Base-by-base conservation (phyloP, 2,113 vertebrate species). In the Hemiprocne comata region DNA sequence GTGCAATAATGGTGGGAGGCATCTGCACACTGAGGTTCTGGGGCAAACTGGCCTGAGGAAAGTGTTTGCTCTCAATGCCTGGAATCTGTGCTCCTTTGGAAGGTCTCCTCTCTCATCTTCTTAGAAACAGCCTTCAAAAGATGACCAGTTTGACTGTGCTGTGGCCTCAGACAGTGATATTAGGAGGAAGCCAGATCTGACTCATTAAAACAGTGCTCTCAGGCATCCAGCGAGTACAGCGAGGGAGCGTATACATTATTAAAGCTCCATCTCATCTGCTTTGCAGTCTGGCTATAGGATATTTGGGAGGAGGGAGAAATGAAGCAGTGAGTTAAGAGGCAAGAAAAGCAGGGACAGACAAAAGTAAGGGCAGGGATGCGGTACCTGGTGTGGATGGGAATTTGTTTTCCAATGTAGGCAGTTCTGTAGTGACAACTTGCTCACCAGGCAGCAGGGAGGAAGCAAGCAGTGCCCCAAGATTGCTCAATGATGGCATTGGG, bases 121-220 rank as follows among this genome's bases (percentile, higher is more conserved):
- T 74, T 33, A 62, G 51, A 80, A 70, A 73, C 7, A 70, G 31
- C 69, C 25, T 94, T 84, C 69, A 80, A 76, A 95, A 58, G 38
- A 14, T 24, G 46, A 54, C 85, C 40, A 3, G 40, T 85, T 79
- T 65, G 71, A 25, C 50, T 72, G 54, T 74, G 36, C 76, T 67
- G 61, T 34, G 71, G 85, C 36, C 79, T 77, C 85, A 78, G 29
- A 78, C 50, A 62, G 53, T 10, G 14, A 51, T 38, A 55, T 65
- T 28, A 51, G 69, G 57, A 76, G 76, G 70, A 62, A 92, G 51
- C 13, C 34, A 64, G 55, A 62, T 83, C 17, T 74, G 46, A 26
- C 40, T 90, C 86, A 93, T 96, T 93, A 95, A 94, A 96, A 88
- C 73, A 93, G 60, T 1, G 44, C 82, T 90, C 36, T 95, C 36